Evolutionary conservation across 2,888 invertebrate genomes (phyloP).

Genomic region (Trilocha varians): DNA sequence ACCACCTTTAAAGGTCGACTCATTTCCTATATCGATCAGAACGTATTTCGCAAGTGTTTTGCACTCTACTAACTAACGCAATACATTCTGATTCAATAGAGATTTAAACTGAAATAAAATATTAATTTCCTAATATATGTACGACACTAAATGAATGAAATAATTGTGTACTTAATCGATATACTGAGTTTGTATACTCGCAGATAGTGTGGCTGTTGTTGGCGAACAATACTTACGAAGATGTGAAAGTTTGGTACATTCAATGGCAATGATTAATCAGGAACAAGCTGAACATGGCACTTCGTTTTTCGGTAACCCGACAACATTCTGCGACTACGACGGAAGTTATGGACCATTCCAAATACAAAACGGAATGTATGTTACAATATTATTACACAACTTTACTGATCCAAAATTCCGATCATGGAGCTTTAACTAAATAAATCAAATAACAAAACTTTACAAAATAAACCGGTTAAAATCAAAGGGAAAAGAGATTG

Average conservation of each 20-base stretch:
- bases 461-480: too few species aligned
- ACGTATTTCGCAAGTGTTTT: not conserved
- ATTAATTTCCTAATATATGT: too few species aligned
- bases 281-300: slow-evolving; percentile 76
- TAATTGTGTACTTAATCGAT: too few species aligned
- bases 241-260: slow-evolving; percentile 78
- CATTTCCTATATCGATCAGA: slow-evolving; percentile 21
- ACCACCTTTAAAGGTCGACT: slow-evolving; percentile 22
- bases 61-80: not conserved
- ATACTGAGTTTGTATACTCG: slow-evolving; percentile 9
- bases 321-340: slow-evolving; percentile 76
- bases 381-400: too few species aligned
- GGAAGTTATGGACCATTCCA: slow-evolving; percentile 76
- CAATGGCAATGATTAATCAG: slow-evolving; percentile 58
- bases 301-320: slow-evolving; percentile 60
- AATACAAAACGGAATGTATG: slow-evolving; percentile 72
- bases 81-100: too few species aligned
- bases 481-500: too few species aligned
- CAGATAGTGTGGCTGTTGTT: slow-evolving; percentile 53
- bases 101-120: too few species aligned
- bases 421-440: too few species aligned
- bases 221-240: slow-evolving; percentile 76
- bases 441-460: too few species aligned
- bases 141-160: too few species aligned
- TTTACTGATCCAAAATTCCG: too few species aligned